Base-by-base conservation (phyloP, 92 coral and sea anemone genomes). In the Umimayanthus kanabou region DNA sequence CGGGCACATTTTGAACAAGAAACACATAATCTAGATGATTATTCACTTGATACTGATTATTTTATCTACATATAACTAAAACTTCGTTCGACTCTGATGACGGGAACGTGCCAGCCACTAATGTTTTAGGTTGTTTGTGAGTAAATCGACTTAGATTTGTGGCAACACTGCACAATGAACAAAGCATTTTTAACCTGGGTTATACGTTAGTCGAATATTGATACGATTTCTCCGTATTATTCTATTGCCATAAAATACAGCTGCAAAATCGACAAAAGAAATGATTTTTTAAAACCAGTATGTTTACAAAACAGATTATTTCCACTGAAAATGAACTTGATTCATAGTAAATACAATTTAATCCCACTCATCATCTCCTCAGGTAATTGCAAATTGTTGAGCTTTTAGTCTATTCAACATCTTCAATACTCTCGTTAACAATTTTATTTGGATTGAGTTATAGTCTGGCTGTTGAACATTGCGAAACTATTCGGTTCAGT, bases 321-420 rank as follows among this genome's bases (percentile, higher is more conserved):
- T 75, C 53, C 79, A 37, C 53, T 39, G 28, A 73, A 75, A 75
- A 75, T 75, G 45, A 75, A 39, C 26, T 39, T 75, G 79, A 75
- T 37, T 37, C 25, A 37, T 75, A 75, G 79, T 75, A 75, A 75
- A 39, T 75, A 75, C 79, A 75, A 75, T 75, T 22, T 2, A 75
- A 39, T 75, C 45, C 45, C 45, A 75, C 16, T 20, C 79, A 39
- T 73, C 58, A 53, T 53, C 69, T 18, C 26, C 26, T 61, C 4
- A 20, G 69, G 15, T 4, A 61, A 61, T 61, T 61, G 69, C 69
- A 61, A 22, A 61, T 4, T 61, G 69, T 61, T 61, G 25, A 61
- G n/a, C 0, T 4, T 0, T 61, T 18, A 23, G 26, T 20, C 23
- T 20, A 15, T 57, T 61, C 69, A 61, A 1, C 69, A 61, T 16